Percentiles rank a stretch among this genome's conserved stretches.
These are phyloP conservation scores for Cheirogaleus medius DNA, from an alignment of 2,113 vertebrate species.

Conservation along the genomic window DNA sequence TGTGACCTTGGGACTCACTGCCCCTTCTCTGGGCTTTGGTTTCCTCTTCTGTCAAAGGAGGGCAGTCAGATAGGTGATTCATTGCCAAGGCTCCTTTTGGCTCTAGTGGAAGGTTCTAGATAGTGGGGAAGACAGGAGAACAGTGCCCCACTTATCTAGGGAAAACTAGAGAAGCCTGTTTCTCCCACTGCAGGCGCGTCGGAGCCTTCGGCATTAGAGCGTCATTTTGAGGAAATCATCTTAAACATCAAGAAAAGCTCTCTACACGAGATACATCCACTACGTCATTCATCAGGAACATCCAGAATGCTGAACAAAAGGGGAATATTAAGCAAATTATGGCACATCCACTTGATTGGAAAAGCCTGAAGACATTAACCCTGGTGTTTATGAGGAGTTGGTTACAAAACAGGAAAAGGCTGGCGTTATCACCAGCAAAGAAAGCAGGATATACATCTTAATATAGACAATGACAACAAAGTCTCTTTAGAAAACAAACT, in stretches of 20 bases:
- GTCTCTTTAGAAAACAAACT: constrained; percentile 40
- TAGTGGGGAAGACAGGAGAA: neutral
- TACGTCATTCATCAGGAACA: neutral
- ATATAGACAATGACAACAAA: constrained; percentile 25
- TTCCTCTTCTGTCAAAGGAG: constrained; percentile 9
- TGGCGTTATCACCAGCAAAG: neutral
- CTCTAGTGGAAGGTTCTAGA: constrained; percentile 65
- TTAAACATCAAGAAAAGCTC: constrained; percentile 40
- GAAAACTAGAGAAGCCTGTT: neutral
- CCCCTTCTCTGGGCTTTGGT: neutral
- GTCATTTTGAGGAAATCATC: constrained; percentile 55
- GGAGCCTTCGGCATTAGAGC: neutral
- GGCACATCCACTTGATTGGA: constrained; percentile 33
- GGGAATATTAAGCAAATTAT: constrained; percentile 43
- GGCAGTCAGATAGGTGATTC: constrained; percentile 38
- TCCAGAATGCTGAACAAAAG: constrained; percentile 44
- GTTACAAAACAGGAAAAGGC: constrained; percentile 75
- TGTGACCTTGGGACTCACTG: constrained; percentile 29
- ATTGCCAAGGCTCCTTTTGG: neutral
- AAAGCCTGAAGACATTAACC: constrained; percentile 40
- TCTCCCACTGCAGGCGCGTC: constrained; percentile 12
- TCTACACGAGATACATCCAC: constrained; percentile 20
- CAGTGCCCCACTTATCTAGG: constrained; percentile 47
- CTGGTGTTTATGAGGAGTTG: constrained; percentile 36
- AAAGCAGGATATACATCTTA: constrained; percentile 51